Evolutionary conservation across 2,113 vertebrate genomes (phyloP), one percentile per base, ranked within the genome.

Genomic region (Ictalurus furcatus): DNA sequence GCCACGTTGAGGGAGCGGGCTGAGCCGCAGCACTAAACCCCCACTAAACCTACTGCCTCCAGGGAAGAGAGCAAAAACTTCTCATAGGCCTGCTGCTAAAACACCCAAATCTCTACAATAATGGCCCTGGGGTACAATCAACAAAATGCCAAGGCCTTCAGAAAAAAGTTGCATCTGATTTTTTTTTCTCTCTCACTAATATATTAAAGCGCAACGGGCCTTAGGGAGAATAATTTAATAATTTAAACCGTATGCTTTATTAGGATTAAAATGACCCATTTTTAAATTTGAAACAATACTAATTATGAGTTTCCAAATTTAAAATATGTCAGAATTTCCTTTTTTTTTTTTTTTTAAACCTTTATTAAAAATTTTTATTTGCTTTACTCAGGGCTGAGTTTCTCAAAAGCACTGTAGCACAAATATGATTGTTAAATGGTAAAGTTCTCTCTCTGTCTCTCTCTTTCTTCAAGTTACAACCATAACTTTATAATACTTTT

Each of bases 1-100:
- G 94, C 93, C 90, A 73, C 90, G 90, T 88, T 89, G 86, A 93
- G 93, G 92, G 90, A 90, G 82, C 34, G 25, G 34, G 91, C 79
- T 28, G 89, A 93, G 90, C 88, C 89, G 90, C 44, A 76, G 69
- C 69, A 37, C 61, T 90, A 94, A 94, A 94, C 93, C 91, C 74
- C 4, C 88, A 91, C 93, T 95, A 95, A 95, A 95, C 92, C 94
- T 92, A 90, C 83, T 89, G 94, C 92, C 94, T 94, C 93, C 1
- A 76, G 94, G 93, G 94, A 90, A 6, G 78, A 87, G 85, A 13
- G 74, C 34, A 23, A 73, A 90, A 89, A 92, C 91, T 89, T 90
- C 80, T 79, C 30, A 87, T 52, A 63, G 83, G 34, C 76, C 86
- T 48, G 25, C 44, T 82, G 56, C 87, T 84, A 14, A 78, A 69